phyloP scores from a whole-genome alignment of 2,888 invertebrate genomes.

The Leptopterna dolabrata region DNA sequence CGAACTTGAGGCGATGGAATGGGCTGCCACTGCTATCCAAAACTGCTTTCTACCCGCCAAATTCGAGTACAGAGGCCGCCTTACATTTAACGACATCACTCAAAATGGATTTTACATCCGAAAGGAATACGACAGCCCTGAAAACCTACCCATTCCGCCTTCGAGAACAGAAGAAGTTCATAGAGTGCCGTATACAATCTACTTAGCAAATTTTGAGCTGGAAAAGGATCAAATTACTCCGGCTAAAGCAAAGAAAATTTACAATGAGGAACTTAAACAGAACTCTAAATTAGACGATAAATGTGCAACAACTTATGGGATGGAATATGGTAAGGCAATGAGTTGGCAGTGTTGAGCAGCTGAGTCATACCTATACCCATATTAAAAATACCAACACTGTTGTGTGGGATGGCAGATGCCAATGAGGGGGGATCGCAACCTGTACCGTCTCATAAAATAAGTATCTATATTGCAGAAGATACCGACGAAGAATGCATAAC shows the following conservation, averaged over 20 bases:
- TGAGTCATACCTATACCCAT: background rate
- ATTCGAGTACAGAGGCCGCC: conserved; percentile 73
- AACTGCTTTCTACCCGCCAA: conserved; percentile 70
- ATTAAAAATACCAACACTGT: too few relatives aligned
- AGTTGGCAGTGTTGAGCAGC: background rate
- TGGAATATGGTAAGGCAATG: background rate
- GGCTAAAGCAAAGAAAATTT: background rate
- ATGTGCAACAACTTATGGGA: conserved; percentile 5
- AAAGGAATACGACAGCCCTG: conserved; percentile 14
- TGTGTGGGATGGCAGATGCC: too few relatives aligned
- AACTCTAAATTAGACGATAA: conserved; percentile 15
- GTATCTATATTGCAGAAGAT: conserved; percentile 1
- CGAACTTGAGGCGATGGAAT: conserved; percentile 31
- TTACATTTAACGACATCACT: conserved; percentile 74
- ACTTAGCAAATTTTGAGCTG: background rate
- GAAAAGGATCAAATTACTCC: conserved; percentile 1
- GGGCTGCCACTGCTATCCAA: conserved; percentile 34
- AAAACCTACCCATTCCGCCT: conserved; percentile 38
- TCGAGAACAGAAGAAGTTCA: background rate
- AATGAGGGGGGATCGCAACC: too few relatives aligned
- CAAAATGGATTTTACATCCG: conserved; percentile 66
- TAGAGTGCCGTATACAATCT: background rate
- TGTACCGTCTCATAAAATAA: too few relatives aligned
- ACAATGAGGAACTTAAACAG: conserved; percentile 16
- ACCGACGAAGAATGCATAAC: background rate